These are phyloP conservation scores for Trichonephila clavipes DNA, from an alignment of 1,140 invertebrate genomes.

Conservation along the genomic window DNA sequence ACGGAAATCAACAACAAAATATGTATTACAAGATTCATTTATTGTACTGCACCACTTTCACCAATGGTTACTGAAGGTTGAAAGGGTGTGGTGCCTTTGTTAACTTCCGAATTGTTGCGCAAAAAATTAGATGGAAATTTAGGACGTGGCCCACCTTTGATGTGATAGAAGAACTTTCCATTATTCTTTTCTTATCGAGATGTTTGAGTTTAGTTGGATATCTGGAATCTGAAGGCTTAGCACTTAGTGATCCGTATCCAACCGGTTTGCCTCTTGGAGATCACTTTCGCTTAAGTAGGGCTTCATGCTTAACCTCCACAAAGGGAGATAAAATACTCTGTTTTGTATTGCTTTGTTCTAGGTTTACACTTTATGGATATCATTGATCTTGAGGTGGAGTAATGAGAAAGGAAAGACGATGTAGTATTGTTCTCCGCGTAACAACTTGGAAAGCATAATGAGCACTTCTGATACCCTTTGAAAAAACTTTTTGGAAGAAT, in stretches of 20 bases:
- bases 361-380: not conserved
- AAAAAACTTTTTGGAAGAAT: not conserved
- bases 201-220: not conserved
- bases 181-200: conserved; percentile 29
- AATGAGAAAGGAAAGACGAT: conserved; percentile 22
- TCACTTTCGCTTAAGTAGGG: conserved; percentile 24
- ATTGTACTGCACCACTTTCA: conserved; percentile 52
- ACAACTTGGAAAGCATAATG: not conserved
- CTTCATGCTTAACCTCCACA: not conserved
- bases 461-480: not conserved
- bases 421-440: not conserved
- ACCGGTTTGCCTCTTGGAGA: not conserved
- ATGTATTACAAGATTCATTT: conserved; percentile 44
- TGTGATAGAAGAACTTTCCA: not conserved
- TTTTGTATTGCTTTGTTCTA: conserved; percentile 3
- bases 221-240: not conserved
- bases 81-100: conserved; percentile 23
- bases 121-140: conserved; percentile 6
- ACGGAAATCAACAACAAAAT: conserved; percentile 39
- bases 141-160: conserved; percentile 8
- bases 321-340: not conserved
- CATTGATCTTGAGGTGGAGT: not conserved
- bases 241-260: conserved; percentile 23
- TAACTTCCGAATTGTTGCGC: conserved; percentile 4
- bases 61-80: conserved; percentile 44